Percentiles rank a stretch among this genome's conserved stretches.
Conservation (phyloP, 2,797 vertebrate species). For the Thaleichthys pacificus region DNA sequence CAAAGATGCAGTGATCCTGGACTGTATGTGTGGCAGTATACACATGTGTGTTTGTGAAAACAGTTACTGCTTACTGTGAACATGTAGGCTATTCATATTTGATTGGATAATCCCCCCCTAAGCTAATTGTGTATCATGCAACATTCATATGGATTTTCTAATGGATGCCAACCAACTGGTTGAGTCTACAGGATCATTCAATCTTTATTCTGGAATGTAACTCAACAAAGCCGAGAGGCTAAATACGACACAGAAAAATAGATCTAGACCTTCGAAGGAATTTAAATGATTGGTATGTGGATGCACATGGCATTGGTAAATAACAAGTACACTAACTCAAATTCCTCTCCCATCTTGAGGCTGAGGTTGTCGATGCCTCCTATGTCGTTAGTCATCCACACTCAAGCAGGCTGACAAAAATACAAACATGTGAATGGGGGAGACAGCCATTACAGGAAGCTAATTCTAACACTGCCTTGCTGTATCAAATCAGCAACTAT, state of each 20-base stretch:
- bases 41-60: slow-evolving; percentile 4
- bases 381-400: slow-evolving; percentile 60
- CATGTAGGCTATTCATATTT: slow-evolving; percentile 28
- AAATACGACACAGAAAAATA: slow-evolving; percentile 25
- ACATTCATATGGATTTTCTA: slow-evolving; percentile 47
- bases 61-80: neutral
- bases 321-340: slow-evolving; percentile 66
- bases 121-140: slow-evolving; percentile 53
- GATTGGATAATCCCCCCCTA: slow-evolving; percentile 34
- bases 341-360: slow-evolving; percentile 56
- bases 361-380: slow-evolving; percentile 57
- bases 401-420: slow-evolving; percentile 65
- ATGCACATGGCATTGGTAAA: slow-evolving; percentile 66
- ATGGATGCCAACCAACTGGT: slow-evolving; percentile 40
- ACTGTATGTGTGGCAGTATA: too few species aligned
- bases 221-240: slow-evolving; percentile 39
- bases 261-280: slow-evolving; percentile 59
- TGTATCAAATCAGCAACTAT: slow-evolving; percentile 46
- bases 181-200: slow-evolving; percentile 57
- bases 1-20: too few species aligned
- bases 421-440: slow-evolving; percentile 59
- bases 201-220: slow-evolving; percentile 55
- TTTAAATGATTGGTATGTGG: slow-evolving; percentile 54
- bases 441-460: slow-evolving; percentile 51
- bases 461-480: slow-evolving; percentile 57